A percentile compares a stretch with the other conserved stretches of the same genome.
These are phyloP conservation scores for Galaxias olidus DNA, from an alignment of 2,797 vertebrate genomes.

Conservation along the genomic window DNA sequence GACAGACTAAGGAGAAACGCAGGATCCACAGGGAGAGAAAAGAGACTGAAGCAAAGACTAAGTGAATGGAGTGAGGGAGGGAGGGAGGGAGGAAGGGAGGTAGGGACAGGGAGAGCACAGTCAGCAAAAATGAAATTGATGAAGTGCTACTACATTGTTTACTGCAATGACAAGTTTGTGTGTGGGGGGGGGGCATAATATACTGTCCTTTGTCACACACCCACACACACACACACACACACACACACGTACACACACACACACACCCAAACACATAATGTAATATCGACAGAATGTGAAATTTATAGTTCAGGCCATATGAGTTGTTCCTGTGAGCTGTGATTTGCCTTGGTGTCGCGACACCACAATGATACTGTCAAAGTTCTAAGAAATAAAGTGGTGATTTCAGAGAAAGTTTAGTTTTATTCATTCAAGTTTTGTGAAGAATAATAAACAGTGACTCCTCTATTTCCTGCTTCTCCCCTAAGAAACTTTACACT, in stretches of 20 bases:
- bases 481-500: constrained; percentile 1
- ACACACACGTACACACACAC: background rate
- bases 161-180: constrained; percentile 37
- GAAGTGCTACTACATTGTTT: constrained; percentile 29
- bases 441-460: too few relatives aligned
- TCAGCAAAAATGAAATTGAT: constrained; percentile 62
- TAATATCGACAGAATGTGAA: too few relatives aligned
- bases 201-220: background rate
- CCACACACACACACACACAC: constrained; percentile 1
- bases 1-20: too few relatives aligned
- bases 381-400: too few relatives aligned
- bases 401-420: too few relatives aligned
- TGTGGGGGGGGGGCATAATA: constrained; percentile 15
- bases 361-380: too few relatives aligned
- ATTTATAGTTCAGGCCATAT: too few relatives aligned
- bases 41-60: constrained; percentile 35
- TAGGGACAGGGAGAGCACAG: constrained; percentile 21
- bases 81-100: constrained; percentile 17
- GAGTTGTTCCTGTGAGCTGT: too few relatives aligned
- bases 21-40: background rate
- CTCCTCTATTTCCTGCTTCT: background rate
- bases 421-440: too few relatives aligned
- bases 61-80: constrained; percentile 10
- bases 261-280: constrained; percentile 10
- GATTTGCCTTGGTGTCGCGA: too few relatives aligned